phyloP scores from a whole-genome alignment of 2,888 invertebrate species.

The Mycalesis mineus region DNA sequence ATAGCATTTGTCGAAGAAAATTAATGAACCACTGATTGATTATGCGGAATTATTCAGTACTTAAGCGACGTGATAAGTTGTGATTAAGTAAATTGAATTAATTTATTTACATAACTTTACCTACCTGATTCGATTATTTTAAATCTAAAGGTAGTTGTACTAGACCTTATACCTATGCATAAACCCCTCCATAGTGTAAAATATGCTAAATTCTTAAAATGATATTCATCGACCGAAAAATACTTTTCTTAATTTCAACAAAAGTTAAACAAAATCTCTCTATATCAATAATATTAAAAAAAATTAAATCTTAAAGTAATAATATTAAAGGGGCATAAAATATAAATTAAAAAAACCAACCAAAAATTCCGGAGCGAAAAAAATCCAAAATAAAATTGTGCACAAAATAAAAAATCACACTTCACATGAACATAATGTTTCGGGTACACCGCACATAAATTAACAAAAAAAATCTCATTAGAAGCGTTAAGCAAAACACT shows the following conservation, averaged over 20 bases:
- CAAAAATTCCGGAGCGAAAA: slow-evolving; percentile 71
- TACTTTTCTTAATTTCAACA: background rate
- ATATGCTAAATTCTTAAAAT: too few relatives aligned
- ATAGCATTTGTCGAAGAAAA: slow-evolving; percentile 43
- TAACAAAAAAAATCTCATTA: slow-evolving; percentile 50
- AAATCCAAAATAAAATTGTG: slow-evolving; percentile 74
- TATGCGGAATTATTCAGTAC: slow-evolving; percentile 27
- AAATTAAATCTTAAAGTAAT: slow-evolving; percentile 21
- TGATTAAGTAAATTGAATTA: slow-evolving; percentile 12
- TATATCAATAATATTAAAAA: too few relatives aligned
- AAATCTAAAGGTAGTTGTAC: too few relatives aligned
- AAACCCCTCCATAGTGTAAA: too few relatives aligned
- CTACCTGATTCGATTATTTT: background rate
- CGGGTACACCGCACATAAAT: slow-evolving; percentile 64
- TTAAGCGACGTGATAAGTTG: slow-evolving; percentile 12
- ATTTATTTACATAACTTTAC: background rate
- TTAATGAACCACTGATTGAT: slow-evolving; percentile 37
- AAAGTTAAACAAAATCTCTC: background rate
- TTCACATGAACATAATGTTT: slow-evolving; percentile 67
- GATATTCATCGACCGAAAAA: background rate
- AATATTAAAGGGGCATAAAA: slow-evolving; percentile 29
- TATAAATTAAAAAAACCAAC: slow-evolving; percentile 57
- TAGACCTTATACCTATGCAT: too few relatives aligned
- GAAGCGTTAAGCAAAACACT: slow-evolving; percentile 65
- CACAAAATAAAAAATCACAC: slow-evolving; percentile 69